Percentiles rank a stretch among this genome's conserved stretches.
Conservation (phyloP, 1,140 invertebrate species). For the Cyphomyrmex costatus region DNA sequence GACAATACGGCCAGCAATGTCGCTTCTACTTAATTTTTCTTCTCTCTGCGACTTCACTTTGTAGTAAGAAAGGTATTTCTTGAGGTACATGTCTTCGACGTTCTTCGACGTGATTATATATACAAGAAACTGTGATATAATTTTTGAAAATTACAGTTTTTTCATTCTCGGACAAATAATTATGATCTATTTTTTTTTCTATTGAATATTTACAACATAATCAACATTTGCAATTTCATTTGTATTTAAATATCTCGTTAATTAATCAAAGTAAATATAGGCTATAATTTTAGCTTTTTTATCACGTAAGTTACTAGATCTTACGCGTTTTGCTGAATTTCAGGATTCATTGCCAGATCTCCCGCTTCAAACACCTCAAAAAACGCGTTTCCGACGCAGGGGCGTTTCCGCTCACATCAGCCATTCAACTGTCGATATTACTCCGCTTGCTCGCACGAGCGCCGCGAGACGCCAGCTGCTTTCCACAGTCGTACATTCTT, state of each 20-base stretch:
- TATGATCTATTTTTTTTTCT: neutral
- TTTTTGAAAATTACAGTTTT: slow-evolving; percentile 16
- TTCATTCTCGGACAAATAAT: neutral
- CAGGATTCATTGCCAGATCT: neutral
- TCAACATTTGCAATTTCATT: neutral
- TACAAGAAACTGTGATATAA: slow-evolving; percentile 36
- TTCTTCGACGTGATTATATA: slow-evolving; percentile 11
- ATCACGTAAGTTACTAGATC: neutral
- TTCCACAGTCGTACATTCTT: slow-evolving; percentile 52
- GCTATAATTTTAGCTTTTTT: neutral
- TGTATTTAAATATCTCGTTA: neutral
- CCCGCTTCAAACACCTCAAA: slow-evolving; percentile 6
- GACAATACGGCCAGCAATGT: slow-evolving; percentile 60
- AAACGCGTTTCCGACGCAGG: slow-evolving; percentile 32
- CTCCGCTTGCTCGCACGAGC: slow-evolving; percentile 42
- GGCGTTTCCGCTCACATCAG: slow-evolving; percentile 27
- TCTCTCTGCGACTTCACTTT: slow-evolving; percentile 48
- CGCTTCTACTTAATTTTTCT: slow-evolving; percentile 61
- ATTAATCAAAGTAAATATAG: neutral
- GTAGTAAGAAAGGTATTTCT: slow-evolving; percentile 46
- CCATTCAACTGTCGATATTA: slow-evolving; percentile 55
- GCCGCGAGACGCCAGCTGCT: slow-evolving; percentile 47
- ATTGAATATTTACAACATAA: slow-evolving; percentile 29
- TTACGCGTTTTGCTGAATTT: slow-evolving; percentile 6
- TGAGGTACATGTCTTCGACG: slow-evolving; percentile 32